Evolutionary conservation across 2,113 vertebrate genomes (phyloP), one percentile per base, ranked within the genome.

Genomic region (Phaethornis superciliosus): DNA sequence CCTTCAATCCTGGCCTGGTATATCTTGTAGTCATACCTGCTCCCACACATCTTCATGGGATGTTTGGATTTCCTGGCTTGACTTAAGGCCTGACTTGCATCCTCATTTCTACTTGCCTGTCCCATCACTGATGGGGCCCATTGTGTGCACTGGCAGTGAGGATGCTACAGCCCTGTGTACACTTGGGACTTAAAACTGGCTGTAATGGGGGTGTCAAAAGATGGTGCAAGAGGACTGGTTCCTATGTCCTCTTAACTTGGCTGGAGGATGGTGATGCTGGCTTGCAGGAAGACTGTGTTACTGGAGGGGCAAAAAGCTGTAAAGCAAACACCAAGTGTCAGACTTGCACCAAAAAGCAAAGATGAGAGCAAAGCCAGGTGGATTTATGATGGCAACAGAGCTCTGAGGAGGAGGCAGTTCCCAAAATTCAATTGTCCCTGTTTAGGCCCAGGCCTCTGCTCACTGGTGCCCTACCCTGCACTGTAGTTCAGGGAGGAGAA

Each of bases 51-150:
- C n/a, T 33, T 80, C 28, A 22, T 47, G 11, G 20, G n/a, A 11
- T 23, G 21, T 80, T 32, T 49, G 68, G 15, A 27, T 62, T 68
- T 62, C 26, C 46, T 75, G 75, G 24, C 68, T 54, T 33, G 17
- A 55, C 24, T 60, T 55, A 47, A 56, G 24, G 42, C 33, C 20
- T 62, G 37, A 55, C 26, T 33, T 60, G 35, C 49, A 72, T 68
- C 54, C 40, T 74, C 42, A 26, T 12, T 33, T 74, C 75, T 49
- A 9, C 55, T 47, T 68, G n/a, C 42, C 47, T 0, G 1, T 55
- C 54, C 23, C 40, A 27, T 6, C 4, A 0, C 6, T 55, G 33
- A 32, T 32, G 33, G 60, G 54, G 68, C 28, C 46, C 0, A 1
- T 23, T 55, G 46, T 51, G 30, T 46, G 69, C n/a, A 8, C 30